Base-by-base conservation (phyloP, 2,888 invertebrate species). In the Esperia sulphurella region DNA sequence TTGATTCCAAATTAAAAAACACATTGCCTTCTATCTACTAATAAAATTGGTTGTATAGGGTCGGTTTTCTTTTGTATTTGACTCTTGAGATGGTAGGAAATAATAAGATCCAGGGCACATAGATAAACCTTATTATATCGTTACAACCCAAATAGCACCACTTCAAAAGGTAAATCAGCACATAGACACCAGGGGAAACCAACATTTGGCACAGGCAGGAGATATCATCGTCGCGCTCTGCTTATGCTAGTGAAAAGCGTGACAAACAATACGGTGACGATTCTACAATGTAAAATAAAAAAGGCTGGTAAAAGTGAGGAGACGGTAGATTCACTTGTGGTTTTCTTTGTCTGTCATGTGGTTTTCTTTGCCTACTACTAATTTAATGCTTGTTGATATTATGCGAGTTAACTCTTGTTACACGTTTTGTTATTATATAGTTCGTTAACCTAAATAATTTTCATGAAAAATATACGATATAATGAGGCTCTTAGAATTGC, bases 221-320 rank as follows among this genome's bases (percentile, higher is more conserved):
- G 78, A 79, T 76, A 79, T 66, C 59, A 79, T 76, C 80, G 85
- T 76, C 80, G 55, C 79, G 86, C 78, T 85, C 86, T 83, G 84
- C 52, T 83, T 83, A 65, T 58, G 61, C 46, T 57, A 52, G 71
- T 77, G 78, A 84, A 85, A 83, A 83, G 81, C 83, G 82, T 83
- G 78, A 82, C 83, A 82, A 80, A 77, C 61, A 57, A 55, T 54
- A 55, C 57, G 46, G 52, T 57, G 63, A 65, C 59, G 31, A 31
- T 31, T 21, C 28, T 28, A 28, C 13, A 30, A 35, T n/a, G 35
- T 31, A 31, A 31, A 31, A 31, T 31, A 10, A 31, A 31, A n/a
- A 31, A 31, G 10, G 31, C 31, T 31, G 10, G 31, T 31, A 31
- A 31, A 31, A 31, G 31, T 31, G 31, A 31, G 7, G 3, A 31